Percentiles rank a stretch among this genome's conserved stretches.
These are phyloP conservation scores for Dendrocincla tyrannina DNA, from an alignment of 2,797 vertebrate species.

Conservation along the genomic window DNA sequence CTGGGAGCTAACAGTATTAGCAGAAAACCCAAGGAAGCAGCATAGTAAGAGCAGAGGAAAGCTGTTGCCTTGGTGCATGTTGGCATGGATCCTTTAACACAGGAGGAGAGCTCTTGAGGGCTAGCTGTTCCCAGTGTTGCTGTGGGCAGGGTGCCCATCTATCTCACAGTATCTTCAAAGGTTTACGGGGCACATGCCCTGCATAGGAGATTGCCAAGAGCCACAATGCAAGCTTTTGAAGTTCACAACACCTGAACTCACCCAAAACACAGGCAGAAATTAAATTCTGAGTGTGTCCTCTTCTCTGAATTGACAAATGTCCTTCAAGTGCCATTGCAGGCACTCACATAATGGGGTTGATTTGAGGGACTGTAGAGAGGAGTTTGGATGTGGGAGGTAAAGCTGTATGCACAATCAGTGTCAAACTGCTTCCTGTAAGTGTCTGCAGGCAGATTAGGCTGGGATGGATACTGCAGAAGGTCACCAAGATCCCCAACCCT, in stretches of 20 bases:
- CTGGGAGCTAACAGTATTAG: neutral
- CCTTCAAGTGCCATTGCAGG: neutral
- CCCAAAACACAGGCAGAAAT: neutral
- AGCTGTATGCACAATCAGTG: neutral
- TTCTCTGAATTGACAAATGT: neutral
- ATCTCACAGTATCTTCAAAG: neutral
- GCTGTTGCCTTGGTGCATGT: neutral
- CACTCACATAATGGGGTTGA: rapidly evolving
- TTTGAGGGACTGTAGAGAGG: neutral
- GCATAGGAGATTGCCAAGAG: neutral
- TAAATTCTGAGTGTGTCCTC: neutral
- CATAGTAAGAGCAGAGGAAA: neutral
- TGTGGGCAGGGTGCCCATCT: neutral
- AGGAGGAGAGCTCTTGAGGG: neutral
- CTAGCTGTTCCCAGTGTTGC: neutral
- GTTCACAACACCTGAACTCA: neutral
- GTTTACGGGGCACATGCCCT: neutral
- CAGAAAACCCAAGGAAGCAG: neutral
- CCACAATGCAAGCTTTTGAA: neutral
- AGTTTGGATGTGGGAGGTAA: neutral
- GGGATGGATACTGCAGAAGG: neutral
- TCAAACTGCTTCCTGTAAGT: neutral
- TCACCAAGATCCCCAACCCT: neutral
- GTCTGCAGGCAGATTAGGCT: neutral
- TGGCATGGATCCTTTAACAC: neutral